These are phyloP conservation scores for Arge pagana DNA, from an alignment of 2,888 invertebrate species.

Conservation along the genomic window DNA sequence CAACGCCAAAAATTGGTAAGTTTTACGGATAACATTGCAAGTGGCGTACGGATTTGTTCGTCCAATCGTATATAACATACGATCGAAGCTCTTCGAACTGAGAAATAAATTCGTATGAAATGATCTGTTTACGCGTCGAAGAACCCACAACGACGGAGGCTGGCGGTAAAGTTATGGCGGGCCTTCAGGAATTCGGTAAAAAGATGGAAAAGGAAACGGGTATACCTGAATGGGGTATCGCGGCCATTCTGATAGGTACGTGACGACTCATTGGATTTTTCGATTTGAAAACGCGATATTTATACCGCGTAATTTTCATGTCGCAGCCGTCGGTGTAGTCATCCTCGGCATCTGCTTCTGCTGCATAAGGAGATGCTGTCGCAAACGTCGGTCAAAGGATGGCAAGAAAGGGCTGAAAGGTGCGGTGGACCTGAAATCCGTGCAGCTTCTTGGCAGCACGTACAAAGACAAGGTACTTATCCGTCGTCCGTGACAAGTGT, in stretches of 20 bases:
- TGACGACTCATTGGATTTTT: slow-evolving; percentile 1
- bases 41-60: no score
- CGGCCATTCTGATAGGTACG: slow-evolving; percentile 81
- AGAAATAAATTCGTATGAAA: no score
- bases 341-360: slow-evolving; percentile 87
- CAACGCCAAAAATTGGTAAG: slow-evolving; percentile 38
- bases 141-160: slow-evolving; percentile 33
- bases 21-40: slow-evolving; percentile 9
- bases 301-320: slow-evolving; percentile 9
- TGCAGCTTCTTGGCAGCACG: slow-evolving; percentile 92
- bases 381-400: slow-evolving; percentile 90
- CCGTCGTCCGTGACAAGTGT: slow-evolving; percentile 50
- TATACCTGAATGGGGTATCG: slow-evolving; percentile 83
- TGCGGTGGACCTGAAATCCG: slow-evolving; percentile 91
- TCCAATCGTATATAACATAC: no score
- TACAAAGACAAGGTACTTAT: slow-evolving; percentile 95
- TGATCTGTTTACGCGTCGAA: no score
- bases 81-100: no score
- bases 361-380: slow-evolving; percentile 90
- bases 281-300: not conserved
- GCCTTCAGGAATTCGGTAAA: slow-evolving; percentile 63
- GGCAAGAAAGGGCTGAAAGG: slow-evolving; percentile 93
- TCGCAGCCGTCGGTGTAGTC: slow-evolving; percentile 72
- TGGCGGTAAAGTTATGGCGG: slow-evolving; percentile 48
- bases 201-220: slow-evolving; percentile 74